A percentile compares a stretch with the other conserved stretches of the same genome.
Conservation (phyloP, 2,113 vertebrate species). For the Hemiscyllium ocellatum region DNA sequence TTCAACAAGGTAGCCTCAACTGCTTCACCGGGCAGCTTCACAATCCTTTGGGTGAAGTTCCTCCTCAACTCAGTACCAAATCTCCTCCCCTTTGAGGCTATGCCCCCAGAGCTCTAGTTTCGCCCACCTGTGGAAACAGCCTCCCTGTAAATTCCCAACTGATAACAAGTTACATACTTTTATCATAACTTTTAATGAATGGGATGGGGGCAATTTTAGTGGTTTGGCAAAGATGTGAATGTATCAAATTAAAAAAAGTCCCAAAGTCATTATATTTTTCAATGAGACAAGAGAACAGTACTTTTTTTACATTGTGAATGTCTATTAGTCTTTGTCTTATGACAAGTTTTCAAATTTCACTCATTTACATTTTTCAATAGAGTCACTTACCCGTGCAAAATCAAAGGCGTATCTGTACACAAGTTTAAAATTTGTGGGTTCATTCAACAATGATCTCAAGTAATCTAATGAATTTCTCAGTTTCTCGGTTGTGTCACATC, state of each 20-base stretch:
- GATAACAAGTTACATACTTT: too few species aligned
- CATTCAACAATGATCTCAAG: constrained; percentile 93
- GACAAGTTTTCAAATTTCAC: background rate
- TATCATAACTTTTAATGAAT: background rate
- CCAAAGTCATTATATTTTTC: background rate
- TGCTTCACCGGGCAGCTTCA: too few species aligned
- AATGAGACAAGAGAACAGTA: background rate
- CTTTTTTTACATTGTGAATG: background rate
- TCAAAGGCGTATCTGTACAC: constrained; percentile 99
- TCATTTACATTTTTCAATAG: background rate
- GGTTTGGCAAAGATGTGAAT: background rate
- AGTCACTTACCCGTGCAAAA: constrained; percentile 90
- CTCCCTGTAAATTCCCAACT: too few species aligned
- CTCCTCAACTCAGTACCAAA: too few species aligned
- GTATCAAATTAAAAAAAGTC: background rate
- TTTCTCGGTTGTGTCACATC: constrained; percentile 95
- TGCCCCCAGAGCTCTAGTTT: too few species aligned
- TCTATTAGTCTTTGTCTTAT: background rate
- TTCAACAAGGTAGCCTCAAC: too few species aligned
- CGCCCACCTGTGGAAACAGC: too few species aligned
- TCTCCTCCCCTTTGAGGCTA: too few species aligned
- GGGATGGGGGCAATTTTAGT: background rate
- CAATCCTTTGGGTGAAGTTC: too few species aligned
- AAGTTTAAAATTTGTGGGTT: constrained; percentile 96
- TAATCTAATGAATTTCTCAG: constrained; percentile 93